phyloP scores from a whole-genome alignment of 2,888 invertebrate genomes.

The Xiphydria camelus region DNA sequence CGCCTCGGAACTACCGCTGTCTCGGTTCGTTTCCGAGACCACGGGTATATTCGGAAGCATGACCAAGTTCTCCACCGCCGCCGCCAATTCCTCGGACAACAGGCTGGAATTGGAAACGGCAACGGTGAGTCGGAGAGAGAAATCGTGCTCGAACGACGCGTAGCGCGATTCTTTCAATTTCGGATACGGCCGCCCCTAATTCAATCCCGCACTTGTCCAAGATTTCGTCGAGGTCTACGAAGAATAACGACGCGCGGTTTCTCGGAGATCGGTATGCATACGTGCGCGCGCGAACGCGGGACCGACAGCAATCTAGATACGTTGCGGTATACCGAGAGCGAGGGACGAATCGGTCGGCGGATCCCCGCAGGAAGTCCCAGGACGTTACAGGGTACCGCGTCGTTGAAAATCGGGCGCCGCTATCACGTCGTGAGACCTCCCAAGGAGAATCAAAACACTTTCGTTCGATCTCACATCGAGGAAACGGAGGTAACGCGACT shows the following conservation, averaged over 20 bases:
- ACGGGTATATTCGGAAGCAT: constrained; percentile 56
- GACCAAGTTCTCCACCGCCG: constrained; percentile 64
- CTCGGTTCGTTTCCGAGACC: constrained; percentile 41
- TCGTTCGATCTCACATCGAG: too few relatives aligned
- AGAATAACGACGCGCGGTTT: too few relatives aligned
- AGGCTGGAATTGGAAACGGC: constrained; percentile 34
- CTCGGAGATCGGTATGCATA: too few relatives aligned
- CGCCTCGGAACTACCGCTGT: constrained; percentile 58
- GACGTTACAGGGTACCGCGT: constrained; percentile 54
- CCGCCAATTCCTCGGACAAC: constrained; percentile 62
- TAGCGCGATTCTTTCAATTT: too few relatives aligned
- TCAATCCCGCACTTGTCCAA: too few relatives aligned
- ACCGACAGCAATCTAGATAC: too few relatives aligned
- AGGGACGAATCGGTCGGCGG: constrained; percentile 22
- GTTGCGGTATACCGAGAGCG: background rate
- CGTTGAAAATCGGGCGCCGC: constrained; percentile 47
- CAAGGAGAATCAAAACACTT: constrained; percentile 49
- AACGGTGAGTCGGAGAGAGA: too few relatives aligned
- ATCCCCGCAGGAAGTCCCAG: constrained; percentile 54
- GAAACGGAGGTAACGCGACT: too few relatives aligned
- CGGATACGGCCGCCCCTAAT: too few relatives aligned
- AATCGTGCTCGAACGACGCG: too few relatives aligned
- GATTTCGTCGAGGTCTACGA: too few relatives aligned
- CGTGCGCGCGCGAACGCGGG: too few relatives aligned
- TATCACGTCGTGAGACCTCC: constrained; percentile 54